Evolutionary conservation across 1,140 invertebrate species (phyloP).

Genomic region (Drepana arcuata): DNA sequence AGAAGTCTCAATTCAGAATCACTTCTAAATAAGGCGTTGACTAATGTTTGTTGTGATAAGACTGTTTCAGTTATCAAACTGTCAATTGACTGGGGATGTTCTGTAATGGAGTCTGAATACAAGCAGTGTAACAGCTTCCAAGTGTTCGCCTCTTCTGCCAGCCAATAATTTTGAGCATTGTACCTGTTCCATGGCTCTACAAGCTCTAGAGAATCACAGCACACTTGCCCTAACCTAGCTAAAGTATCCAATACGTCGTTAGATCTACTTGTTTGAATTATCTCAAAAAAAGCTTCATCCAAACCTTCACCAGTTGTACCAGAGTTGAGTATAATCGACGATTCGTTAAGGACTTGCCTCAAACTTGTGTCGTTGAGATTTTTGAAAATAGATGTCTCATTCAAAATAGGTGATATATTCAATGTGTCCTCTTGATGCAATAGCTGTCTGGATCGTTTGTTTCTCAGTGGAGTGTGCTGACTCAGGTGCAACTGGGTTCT

Average conservation of each 20-base stretch:
- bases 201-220: constrained; percentile 59
- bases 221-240: constrained; percentile 58
- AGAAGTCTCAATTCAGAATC: constrained; percentile 82
- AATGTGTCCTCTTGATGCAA: constrained; percentile 49
- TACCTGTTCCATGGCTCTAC: constrained; percentile 67
- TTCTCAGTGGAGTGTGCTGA: constrained; percentile 43
- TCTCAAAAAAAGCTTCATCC: constrained; percentile 59
- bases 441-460: constrained; percentile 37
- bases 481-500: constrained; percentile 43
- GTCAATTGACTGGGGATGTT: constrained; percentile 67
- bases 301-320: constrained; percentile 45
- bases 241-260: constrained; percentile 57
- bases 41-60: constrained; percentile 55
- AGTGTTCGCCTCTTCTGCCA: constrained; percentile 87
- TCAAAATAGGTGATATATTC: constrained; percentile 55
- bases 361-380: constrained; percentile 61
- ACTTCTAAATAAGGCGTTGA: constrained; percentile 55
- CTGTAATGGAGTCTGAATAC: constrained; percentile 81
- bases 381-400: constrained; percentile 60
- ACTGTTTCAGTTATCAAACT: constrained; percentile 62
- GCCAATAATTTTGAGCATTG: constrained; percentile 74
- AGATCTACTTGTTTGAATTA: constrained; percentile 57
- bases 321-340: constrained; percentile 41
- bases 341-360: constrained; percentile 55
- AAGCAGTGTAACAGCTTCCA: constrained; percentile 88